Conservation (phyloP, 2,888 invertebrate species). For the Limnephilus auricula region DNA sequence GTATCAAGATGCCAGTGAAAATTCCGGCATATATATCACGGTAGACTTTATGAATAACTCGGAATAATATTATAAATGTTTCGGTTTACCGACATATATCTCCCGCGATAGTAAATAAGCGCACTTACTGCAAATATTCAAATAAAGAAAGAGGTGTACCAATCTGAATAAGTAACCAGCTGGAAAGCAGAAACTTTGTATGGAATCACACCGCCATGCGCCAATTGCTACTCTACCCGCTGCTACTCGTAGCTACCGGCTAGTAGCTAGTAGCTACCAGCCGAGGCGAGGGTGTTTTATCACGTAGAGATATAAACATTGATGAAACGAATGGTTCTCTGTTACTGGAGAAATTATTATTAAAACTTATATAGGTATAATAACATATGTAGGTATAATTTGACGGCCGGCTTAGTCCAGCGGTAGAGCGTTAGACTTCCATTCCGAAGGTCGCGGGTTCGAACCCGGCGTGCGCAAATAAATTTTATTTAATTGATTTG, state of each 20-base stretch:
- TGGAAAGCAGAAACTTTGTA: slow-evolving; percentile 17
- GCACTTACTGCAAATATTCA: slow-evolving; percentile 47
- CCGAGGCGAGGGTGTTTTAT: neutral
- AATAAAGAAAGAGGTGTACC: slow-evolving; percentile 55
- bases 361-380: neutral
- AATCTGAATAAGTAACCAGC: slow-evolving; percentile 60
- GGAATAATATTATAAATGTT: neutral
- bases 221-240: neutral
- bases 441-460: too few species aligned
- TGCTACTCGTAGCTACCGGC: neutral
- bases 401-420: too few species aligned
- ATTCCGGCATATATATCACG: neutral
- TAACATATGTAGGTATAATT: too few species aligned
- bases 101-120: slow-evolving; percentile 21
- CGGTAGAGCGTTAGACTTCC: too few species aligned
- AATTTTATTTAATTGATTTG: too few species aligned
- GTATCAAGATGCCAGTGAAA: neutral
- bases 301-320: neutral
- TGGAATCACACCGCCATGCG: neutral
- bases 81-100: neutral
- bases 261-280: neutral
- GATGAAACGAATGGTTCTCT: neutral
- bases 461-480: too few species aligned
- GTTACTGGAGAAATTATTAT: neutral
- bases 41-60: neutral